Evolutionary conservation across 2,888 invertebrate genomes (phyloP).

Genomic region (Drosophila prostipennis): DNA sequence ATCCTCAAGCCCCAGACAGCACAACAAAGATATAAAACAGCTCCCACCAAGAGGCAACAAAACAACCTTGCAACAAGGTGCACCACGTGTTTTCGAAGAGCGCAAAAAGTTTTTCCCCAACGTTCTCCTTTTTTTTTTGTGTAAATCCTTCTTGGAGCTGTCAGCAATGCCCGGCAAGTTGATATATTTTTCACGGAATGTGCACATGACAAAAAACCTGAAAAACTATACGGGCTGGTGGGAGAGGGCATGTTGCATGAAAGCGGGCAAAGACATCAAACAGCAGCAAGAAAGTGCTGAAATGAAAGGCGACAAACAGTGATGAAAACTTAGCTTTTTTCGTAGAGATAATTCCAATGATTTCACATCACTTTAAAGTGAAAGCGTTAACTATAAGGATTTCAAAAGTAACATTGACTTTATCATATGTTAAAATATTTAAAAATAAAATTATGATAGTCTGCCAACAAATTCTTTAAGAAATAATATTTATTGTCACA

Average conservation of each 20-base stretch:
- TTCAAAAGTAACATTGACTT: no score
- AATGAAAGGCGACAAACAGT: conserved; percentile 46
- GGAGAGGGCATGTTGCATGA: conserved; percentile 26
- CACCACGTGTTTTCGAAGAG: conserved; percentile 48
- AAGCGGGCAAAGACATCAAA: conserved; percentile 65
- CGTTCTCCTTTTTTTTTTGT: conserved; percentile 32
- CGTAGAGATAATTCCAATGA: no score
- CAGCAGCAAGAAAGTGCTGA: conserved; percentile 50
- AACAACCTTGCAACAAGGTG: conserved; percentile 44
- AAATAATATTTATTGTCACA: no score
- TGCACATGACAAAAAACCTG: conserved; percentile 43
- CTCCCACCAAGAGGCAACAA: conserved; percentile 20
- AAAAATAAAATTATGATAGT: no score
- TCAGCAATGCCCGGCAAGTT: conserved; percentile 53
- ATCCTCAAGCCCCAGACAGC: conserved; percentile 17
- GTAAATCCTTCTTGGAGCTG: conserved; percentile 70
- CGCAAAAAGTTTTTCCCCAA: conserved; percentile 31
- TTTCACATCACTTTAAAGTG: no score
- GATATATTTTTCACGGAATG: conserved; percentile 65
- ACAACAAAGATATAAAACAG: conserved; percentile 40
- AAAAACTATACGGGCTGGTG: conserved; percentile 4
- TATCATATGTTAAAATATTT: no score
- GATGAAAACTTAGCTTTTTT: conserved; percentile 1
- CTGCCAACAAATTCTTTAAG: no score
- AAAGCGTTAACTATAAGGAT: no score